Percentiles rank a stretch among this genome's conserved stretches.
Evolutionary conservation across 2,797 vertebrate genomes (phyloP).

Genomic region (Coendou prehensilis): DNA sequence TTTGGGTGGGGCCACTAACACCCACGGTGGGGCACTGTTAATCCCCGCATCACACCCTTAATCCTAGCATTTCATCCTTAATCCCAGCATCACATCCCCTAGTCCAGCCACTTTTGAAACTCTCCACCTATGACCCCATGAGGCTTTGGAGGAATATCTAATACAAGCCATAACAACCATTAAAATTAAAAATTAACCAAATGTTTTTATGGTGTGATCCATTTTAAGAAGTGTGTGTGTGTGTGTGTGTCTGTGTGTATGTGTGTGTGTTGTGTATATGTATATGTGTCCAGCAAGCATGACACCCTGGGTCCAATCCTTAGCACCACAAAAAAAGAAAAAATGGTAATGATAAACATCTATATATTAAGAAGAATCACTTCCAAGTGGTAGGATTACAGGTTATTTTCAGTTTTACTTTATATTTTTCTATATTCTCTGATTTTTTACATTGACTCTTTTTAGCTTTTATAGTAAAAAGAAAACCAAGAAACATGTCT

Average conservation of each 20-base stretch:
- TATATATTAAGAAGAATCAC: neutral
- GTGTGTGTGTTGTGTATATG: neutral
- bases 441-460: constrained; percentile 27
- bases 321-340: neutral
- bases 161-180: neutral
- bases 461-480: constrained; percentile 42
- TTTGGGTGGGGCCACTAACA: neutral
- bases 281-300: neutral
- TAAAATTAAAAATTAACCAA: constrained; percentile 1
- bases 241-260: neutral
- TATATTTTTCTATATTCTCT: constrained; percentile 32
- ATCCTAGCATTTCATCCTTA: no score
- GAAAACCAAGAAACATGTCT: constrained; percentile 34
- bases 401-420: constrained; percentile 50
- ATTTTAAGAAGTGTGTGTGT: neutral
- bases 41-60: neutral
- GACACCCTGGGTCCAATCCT: neutral
- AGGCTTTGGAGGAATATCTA: neutral
- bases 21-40: neutral
- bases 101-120: neutral
- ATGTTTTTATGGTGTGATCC: neutral
- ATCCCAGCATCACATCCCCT: neutral
- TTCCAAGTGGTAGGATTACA: neutral
- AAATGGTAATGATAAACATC: neutral
- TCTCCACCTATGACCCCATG: neutral